Conservation (phyloP, 2,888 invertebrate species). For the Eristalis tenax region DNA sequence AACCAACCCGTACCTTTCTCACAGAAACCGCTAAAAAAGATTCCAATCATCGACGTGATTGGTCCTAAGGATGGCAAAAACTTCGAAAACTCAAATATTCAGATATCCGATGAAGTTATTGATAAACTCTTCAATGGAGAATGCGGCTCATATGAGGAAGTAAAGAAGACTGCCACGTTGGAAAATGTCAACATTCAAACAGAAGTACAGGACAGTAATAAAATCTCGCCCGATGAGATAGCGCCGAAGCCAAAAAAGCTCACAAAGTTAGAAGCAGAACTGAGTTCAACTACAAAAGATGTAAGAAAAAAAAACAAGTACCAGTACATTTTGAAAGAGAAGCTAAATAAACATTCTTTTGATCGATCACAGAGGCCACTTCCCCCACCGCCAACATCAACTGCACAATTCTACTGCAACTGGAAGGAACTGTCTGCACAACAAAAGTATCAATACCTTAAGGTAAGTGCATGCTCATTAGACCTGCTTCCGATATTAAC, state of each 20-base stretch:
- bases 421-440: slow-evolving; percentile 78
- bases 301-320: slow-evolving; percentile 6
- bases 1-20: background rate
- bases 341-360: background rate
- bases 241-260: background rate
- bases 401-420: slow-evolving; percentile 79
- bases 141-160: slow-evolving; percentile 78
- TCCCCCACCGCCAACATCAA: slow-evolving; percentile 76
- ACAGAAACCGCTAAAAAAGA: slow-evolving; percentile 75
- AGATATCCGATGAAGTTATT: slow-evolving; percentile 80
- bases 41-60: slow-evolving; percentile 77
- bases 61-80: slow-evolving; percentile 75
- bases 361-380: slow-evolving; percentile 73
- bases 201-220: slow-evolving; percentile 34
- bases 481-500: background rate
- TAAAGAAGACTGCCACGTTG: slow-evolving; percentile 73
- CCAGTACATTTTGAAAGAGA: background rate
- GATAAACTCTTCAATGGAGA: slow-evolving; percentile 80
- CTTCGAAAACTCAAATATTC: slow-evolving; percentile 75
- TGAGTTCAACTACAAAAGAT: slow-evolving; percentile 1
- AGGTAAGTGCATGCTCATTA: slow-evolving; percentile 66
- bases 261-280: slow-evolving; percentile 24
- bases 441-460: slow-evolving; percentile 79
- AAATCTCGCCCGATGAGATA: slow-evolving; percentile 1
- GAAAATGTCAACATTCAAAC: background rate